Base-by-base conservation (phyloP, 2,888 invertebrate species). In the Branchipolynoe longqiensis region DNA sequence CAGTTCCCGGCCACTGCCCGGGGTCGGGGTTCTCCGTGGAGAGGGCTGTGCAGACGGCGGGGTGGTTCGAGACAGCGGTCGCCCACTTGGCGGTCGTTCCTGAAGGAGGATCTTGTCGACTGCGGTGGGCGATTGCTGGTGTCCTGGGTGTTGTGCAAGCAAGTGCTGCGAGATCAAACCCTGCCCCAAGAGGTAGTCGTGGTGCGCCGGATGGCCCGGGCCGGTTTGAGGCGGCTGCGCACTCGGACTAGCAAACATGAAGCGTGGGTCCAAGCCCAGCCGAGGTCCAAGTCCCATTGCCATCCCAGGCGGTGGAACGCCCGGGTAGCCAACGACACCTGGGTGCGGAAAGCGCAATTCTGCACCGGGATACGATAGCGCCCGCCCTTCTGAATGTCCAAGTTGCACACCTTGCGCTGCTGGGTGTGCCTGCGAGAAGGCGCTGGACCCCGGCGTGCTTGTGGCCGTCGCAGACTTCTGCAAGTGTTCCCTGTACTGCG, bases 361-460 rank as follows among this genome's bases (percentile, higher is more conserved):
- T 0, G 62, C 62, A 12, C 78, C 78, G 1, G 84, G 69, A 33
- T 69, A 84, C 8, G 59, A 59, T 28, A 85, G 1, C 12, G 48
- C 33, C 18, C 38, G 4, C 2, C 40, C 40, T 28, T 83, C 81
- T 12, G 85, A 85, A 25, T 85, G 83, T 40, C 41, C 64, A 25
- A 73, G 82, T 4, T 31, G 36, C 38, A 59, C 33, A 12, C 83
- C 82, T 4, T 56, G 85, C 4, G 58, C 56, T 1, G 84, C 84
- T 0, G 40, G 85, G 36, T 56, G 74, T 96, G 97, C 91, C 96
- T 95, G 87, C 96, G 96, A 38, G 83, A 85, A 83, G 54, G 85
- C 59, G 54, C 85, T 54, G 25, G 62, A 6, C 8, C 40, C 54
- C 0, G 28, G 4, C 3, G 18, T 25, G 12, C 14, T 14, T 1